phyloP scores from a whole-genome alignment of 2,113 vertebrate species.

The Megaceryle torquata region DNA sequence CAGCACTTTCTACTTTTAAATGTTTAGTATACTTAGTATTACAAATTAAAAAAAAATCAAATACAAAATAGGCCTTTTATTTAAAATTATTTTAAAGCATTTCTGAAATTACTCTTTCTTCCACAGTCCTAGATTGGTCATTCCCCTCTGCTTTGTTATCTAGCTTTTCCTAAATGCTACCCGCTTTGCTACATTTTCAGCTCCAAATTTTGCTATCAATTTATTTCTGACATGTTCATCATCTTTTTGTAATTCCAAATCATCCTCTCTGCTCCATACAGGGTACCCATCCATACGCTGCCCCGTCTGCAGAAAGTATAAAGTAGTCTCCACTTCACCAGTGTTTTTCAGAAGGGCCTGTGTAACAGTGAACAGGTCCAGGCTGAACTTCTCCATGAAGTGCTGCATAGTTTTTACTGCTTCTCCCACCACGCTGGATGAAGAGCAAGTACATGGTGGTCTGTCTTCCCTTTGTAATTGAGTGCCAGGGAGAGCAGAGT shows the following conservation, averaged over 20 bases:
- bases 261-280: constrained; percentile 77
- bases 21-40: not conserved
- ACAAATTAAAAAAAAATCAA: not conserved
- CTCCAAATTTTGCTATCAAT: constrained; percentile 75
- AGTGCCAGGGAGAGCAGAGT: not conserved
- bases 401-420: constrained; percentile 71
- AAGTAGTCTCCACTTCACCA: constrained; percentile 80
- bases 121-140: not conserved
- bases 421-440: constrained; percentile 48
- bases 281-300: constrained; percentile 74
- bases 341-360: constrained; percentile 89
- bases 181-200: constrained; percentile 76
- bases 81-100: not conserved
- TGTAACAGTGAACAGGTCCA: constrained; percentile 82
- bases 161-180: constrained; percentile 74
- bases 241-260: constrained; percentile 72
- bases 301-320: constrained; percentile 74
- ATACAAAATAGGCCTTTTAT: not conserved
- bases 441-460: constrained; percentile 23
- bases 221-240: constrained; percentile 45
- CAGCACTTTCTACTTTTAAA: not conserved
- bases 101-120: not conserved
- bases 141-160: not conserved
- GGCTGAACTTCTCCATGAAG: constrained; percentile 80
- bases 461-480: constrained; percentile 38